Percentiles rank a stretch among this genome's conserved stretches.
phyloP scores from a whole-genome alignment of 2,888 invertebrate genomes.

The Odontomyia ornata region DNA sequence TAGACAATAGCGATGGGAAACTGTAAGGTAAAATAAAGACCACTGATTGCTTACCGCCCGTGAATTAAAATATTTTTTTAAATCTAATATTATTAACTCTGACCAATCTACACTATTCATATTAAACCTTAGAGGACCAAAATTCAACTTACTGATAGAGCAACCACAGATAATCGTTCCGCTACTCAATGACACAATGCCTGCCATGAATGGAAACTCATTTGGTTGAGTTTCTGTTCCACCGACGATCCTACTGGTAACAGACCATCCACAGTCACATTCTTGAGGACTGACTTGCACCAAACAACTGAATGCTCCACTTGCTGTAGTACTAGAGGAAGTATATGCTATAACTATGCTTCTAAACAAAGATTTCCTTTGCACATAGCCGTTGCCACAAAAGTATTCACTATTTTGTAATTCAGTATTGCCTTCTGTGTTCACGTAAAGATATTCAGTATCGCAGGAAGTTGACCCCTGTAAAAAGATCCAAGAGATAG shows the following conservation, averaged over 20 bases:
- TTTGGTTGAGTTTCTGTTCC: constrained; percentile 67
- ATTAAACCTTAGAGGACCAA: too few species aligned
- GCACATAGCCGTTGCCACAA: constrained; percentile 58
- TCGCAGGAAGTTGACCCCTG: constrained; percentile 51
- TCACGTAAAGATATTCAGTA: constrained; percentile 59
- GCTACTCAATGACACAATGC: constrained; percentile 60
- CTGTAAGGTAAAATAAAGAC: constrained; percentile 53
- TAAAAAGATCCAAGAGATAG: too few species aligned
- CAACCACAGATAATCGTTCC: constrained; percentile 64
- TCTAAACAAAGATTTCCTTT: constrained; percentile 55
- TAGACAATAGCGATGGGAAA: constrained; percentile 64
- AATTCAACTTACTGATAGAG: constrained; percentile 59
- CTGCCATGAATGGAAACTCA: constrained; percentile 71
- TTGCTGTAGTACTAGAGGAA: constrained; percentile 50
- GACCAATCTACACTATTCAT: too few species aligned
- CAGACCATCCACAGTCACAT: constrained; percentile 62
- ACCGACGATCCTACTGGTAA: constrained; percentile 66
- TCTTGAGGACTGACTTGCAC: constrained; percentile 55
- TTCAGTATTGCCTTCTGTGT: constrained; percentile 57
- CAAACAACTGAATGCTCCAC: constrained; percentile 57
- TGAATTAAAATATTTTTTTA: too few species aligned
- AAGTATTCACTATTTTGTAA: constrained; percentile 57
- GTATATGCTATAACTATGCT: constrained; percentile 57
- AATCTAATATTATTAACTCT: too few species aligned
- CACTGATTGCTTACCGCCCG: too few species aligned